Evolutionary conservation across 92 coral and sea anemone species (phyloP).

Genomic region (Heteractis magnifica): DNA sequence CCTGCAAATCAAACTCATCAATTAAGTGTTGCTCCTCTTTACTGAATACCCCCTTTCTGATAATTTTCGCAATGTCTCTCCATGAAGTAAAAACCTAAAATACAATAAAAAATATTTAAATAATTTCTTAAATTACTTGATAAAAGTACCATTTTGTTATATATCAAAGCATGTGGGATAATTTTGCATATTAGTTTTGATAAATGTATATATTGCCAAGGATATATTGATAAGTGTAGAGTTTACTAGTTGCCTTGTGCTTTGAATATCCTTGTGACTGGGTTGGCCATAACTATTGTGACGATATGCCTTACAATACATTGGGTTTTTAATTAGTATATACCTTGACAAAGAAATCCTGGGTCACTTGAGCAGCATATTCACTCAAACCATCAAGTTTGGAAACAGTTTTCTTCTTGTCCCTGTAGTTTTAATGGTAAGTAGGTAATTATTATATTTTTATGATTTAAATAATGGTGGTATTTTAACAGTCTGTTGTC

Average conservation of each 20-base stretch:
- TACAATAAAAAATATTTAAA: constrained; percentile 1
- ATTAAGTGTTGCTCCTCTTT: constrained; percentile 9
- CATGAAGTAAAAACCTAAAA: constrained; percentile 12
- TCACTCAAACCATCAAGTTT: not conserved
- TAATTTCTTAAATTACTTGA: no score
- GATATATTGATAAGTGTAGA: no score
- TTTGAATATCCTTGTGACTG: not conserved
- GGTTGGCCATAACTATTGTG: no score
- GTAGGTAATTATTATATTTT: no score
- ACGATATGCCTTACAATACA: no score
- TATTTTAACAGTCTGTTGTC: no score
- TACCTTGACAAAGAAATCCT: not conserved
- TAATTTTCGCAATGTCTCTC: constrained; percentile 2
- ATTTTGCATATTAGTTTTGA: no score
- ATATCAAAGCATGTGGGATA: no score
- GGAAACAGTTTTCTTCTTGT: not conserved
- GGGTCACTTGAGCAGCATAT: not conserved
- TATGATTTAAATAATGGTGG: not conserved
- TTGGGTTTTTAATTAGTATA: not conserved
- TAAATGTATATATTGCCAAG: no score
- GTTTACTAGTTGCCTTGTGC: not conserved
- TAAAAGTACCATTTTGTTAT: no score
- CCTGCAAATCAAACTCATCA: constrained; percentile 17
- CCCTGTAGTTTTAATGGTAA: not conserved
- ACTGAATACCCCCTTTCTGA: not conserved